Evolutionary conservation across 1,140 invertebrate genomes (phyloP), one percentile per base, ranked within the genome.

Genomic region (Drosophila ogumai): DNA sequence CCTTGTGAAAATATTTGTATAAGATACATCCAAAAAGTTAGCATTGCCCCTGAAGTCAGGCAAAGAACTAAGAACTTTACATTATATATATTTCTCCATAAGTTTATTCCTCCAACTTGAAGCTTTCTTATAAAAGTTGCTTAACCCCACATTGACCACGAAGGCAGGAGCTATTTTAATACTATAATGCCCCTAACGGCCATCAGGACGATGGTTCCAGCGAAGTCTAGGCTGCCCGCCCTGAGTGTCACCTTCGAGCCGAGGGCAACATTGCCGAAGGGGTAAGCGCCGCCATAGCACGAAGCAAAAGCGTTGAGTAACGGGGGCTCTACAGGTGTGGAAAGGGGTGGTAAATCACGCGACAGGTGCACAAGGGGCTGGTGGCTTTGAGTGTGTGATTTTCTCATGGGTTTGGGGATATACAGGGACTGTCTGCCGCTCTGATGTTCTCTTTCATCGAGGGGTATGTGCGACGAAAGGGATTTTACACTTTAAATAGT

Each of bases 11-110:
- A 34, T 12, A 31, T 31, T 12, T 17, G 22, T 36, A 54, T 13
- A 3, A 58, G 12, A 19, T 31, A 47, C 4, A 22, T 9, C 22
- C 1, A 12, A 25, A 54, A 32, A 40, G 60, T 32, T 41, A 41
- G 34, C 60, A 43, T 49, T 68, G 65, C 28, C 4, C n/a, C 15
- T 28, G 10, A 32, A 68, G 19, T 68, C 65, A 68, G 19, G n/a
- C 22, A 50, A 63, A 22, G 25, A 38, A 36, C 36, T 47, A 28
- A 31, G n/a, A n/a, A 31, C 25, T 10, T 19, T 12, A 17, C 12
- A 49, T 28, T 34, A 55, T 12, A 34, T 40, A 66, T 68, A 68
- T 69, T 65, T 68, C 6, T 52, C 12, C 43, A 68, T 6, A 43
- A 13, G 12, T 36, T 34, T 22, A 38, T 66, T 38, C 6, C 17